phyloP scores from a whole-genome alignment of 1,140 invertebrate species.

The Drosophila pachea region DNA sequence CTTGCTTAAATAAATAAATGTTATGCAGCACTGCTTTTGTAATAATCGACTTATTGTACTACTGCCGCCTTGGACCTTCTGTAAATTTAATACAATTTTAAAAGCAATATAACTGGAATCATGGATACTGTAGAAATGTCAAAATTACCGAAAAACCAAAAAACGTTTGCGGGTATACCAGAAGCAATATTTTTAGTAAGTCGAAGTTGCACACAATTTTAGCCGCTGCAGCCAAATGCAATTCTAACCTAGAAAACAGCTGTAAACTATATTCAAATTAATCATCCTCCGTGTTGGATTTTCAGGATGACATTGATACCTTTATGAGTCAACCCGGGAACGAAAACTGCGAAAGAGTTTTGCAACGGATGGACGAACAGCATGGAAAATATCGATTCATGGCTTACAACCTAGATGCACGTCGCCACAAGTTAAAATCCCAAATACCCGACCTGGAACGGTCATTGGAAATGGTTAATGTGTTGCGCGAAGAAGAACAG shows the following conservation, averaged over 20 bases:
- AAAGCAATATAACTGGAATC: constrained; percentile 70
- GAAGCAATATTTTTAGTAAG: constrained; percentile 90
- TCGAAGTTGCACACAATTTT: constrained; percentile 37
- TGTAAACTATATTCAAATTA: constrained; percentile 60
- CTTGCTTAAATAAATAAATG: not conserved
- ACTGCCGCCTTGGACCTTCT: constrained; percentile 56
- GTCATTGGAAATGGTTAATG: constrained; percentile 94
- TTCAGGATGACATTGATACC: constrained; percentile 95
- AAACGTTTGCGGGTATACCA: constrained; percentile 89
- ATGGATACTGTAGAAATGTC: constrained; percentile 78
- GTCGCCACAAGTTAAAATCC: constrained; percentile 89
- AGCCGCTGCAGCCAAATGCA: not conserved
- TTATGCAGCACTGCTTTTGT: constrained; percentile 21
- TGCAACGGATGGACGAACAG: constrained; percentile 92
- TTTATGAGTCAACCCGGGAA: constrained; percentile 93
- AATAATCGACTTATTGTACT: constrained; percentile 44
- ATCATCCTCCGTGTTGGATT: constrained; percentile 28
- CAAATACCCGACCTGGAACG: constrained; percentile 96
- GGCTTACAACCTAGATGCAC: constrained; percentile 93
- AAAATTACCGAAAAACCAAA: constrained; percentile 81
- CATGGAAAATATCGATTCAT: constrained; percentile 98
- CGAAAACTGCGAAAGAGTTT: constrained; percentile 88
- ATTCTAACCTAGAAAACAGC: constrained; percentile 67
- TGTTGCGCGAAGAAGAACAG: constrained; percentile 90
- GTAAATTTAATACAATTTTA: constrained; percentile 60